Conservation (phyloP, 1,140 invertebrate genomes). For the Drosophila mauritiana region DNA sequence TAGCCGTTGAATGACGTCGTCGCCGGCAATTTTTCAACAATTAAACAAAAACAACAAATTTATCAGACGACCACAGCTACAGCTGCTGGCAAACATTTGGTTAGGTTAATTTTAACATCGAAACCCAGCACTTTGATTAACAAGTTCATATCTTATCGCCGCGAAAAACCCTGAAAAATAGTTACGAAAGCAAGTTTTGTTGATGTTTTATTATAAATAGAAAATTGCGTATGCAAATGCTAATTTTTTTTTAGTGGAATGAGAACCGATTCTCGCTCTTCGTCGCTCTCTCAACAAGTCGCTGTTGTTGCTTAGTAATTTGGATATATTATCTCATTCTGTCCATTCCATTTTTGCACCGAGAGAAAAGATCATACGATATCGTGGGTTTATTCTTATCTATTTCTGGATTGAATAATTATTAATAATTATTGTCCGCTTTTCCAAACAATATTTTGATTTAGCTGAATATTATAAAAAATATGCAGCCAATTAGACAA, state of each 20-base stretch:
- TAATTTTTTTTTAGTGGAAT: conserved; percentile 49
- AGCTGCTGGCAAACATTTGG: conserved; percentile 44
- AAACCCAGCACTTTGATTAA: conserved; percentile 20
- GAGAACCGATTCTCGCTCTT: conserved; percentile 14
- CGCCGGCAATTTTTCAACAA: conserved; percentile 54
- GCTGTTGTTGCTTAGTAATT: conserved; percentile 78
- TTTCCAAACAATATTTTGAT: too few relatives aligned
- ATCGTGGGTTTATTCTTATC: neutral
- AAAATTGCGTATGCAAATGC: conserved; percentile 84
- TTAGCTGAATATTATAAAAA: too few relatives aligned
- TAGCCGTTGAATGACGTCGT: conserved; percentile 53
- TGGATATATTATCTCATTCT: conserved; percentile 70
- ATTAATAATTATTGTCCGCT: neutral
- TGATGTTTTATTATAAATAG: conserved; percentile 83
- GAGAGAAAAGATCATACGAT: conserved; percentile 1
- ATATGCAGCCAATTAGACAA: neutral
- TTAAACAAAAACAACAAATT: conserved; percentile 36
- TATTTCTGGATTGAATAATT: neutral
- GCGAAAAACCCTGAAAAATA: conserved; percentile 34
- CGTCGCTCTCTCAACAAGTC: conserved; percentile 61
- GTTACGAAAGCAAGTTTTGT: conserved; percentile 70
- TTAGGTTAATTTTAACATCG: conserved; percentile 30
- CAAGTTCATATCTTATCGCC: conserved; percentile 39
- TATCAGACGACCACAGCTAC: conserved; percentile 39
- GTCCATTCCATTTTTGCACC: conserved; percentile 28